Base-by-base conservation (phyloP, 2,888 invertebrate species). In the Hecatera dysodea region DNA sequence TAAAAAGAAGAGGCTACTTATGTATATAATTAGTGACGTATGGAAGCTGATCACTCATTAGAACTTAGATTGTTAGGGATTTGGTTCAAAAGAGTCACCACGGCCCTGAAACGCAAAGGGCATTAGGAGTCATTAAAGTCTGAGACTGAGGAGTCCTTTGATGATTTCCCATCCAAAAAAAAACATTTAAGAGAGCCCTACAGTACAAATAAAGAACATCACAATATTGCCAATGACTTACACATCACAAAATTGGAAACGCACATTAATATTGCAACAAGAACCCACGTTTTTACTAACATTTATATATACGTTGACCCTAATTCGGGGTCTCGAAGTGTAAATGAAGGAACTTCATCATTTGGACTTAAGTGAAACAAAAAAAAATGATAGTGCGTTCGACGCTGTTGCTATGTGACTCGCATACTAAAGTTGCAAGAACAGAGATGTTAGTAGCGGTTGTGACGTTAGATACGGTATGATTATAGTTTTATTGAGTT, bases 331-430 rank as follows among this genome's bases (percentile, higher is more conserved):
- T 52, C 50, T 60, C 29, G 11, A 53, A 27, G 33, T 36, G 46
- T 53, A 55, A 44, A 59, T 52, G 60, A 46, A 69, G 33, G 48
- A 61, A 60, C 63, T 61, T 29, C 48, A 61, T 67, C 63, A 81
- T 67, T 57, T 61, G 63, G 44, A 56, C 48, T 72, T 17, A 27
- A 78, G 60, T 9, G 50, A 59, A 77, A 71, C 50, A 78, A 81
- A 72, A 67, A n/a, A 80, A 78, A 70, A 46, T 56, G 64, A 44
- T n/a, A 22, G 46, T 66, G 27, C 62, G 19, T 27, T 24, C 50
- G 55, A 8, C 22, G 46, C 53, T 36, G 57, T 55, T 22, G 2
- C 22, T 44, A 72, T 71, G 78, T 81, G 78, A 71, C 44, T 24
- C 17, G 78, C 59, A 78, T 78, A 39, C n/a, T 55, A 36, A 66